Percentiles rank a stretch among this genome's conserved stretches.
Evolutionary conservation across 2,888 invertebrate genomes (phyloP).

Genomic region (Pristionchus japonicus): DNA sequence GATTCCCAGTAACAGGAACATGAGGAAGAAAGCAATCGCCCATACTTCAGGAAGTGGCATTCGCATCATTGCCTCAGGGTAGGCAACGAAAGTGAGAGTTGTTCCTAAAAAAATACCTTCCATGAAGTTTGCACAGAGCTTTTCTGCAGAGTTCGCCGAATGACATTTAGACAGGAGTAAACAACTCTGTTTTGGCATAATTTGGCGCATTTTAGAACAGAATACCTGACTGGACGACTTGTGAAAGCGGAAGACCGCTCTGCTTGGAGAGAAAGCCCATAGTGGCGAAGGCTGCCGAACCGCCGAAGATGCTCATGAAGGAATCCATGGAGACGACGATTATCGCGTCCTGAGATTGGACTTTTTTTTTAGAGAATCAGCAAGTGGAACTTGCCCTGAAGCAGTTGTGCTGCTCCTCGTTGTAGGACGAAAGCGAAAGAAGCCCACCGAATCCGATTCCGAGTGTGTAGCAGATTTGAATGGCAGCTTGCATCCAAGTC

Average conservation of each 20-base stretch:
- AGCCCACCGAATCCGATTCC: constrained; percentile 50
- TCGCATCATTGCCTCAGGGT: constrained; percentile 49
- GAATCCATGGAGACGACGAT: constrained; percentile 47
- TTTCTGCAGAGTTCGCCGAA: background rate
- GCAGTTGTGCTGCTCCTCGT: constrained; percentile 46
- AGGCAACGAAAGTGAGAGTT: constrained; percentile 48
- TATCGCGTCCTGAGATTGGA: constrained; percentile 21
- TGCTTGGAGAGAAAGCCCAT: constrained; percentile 52
- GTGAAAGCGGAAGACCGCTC: background rate
- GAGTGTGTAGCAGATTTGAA: constrained; percentile 50
- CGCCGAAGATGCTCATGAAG: constrained; percentile 51
- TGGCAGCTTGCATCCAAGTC: constrained; percentile 51
- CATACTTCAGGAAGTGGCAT: constrained; percentile 31
- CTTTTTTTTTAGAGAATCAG: background rate
- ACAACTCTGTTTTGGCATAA: too few relatives aligned
- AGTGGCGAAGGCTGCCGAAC: constrained; percentile 51
- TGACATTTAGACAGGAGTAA: too few relatives aligned
- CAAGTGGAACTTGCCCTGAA: constrained; percentile 1
- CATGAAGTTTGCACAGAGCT: background rate
- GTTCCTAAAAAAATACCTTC: constrained; percentile 28
- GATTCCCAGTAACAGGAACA: constrained; percentile 49
- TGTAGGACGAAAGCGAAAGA: constrained; percentile 49
- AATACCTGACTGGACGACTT: constrained; percentile 48
- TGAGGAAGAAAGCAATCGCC: constrained; percentile 48
- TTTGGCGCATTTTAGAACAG: too few relatives aligned